Evolutionary conservation across 1,140 invertebrate genomes (phyloP).

Genomic region (Apis mellifera): Amel_HAv3.1 CM009935.2:12902501-12903000

Average conservation of each 20-base stretch:
- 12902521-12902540: conserved; percentile 36
- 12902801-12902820: too few species aligned
- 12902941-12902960: neutral
- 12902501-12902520: conserved; percentile 35
- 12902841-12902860: neutral
- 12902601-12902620: too few species aligned
- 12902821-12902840: too few species aligned
- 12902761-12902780: neutral
- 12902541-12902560: neutral
- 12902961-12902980: neutral
- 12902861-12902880: neutral
- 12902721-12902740: too few species aligned
- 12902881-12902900: neutral
- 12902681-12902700: too few species aligned
- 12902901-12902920: too few species aligned
- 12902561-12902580: neutral
- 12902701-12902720: too few species aligned
- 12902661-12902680: too few species aligned
- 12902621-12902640: too few species aligned
- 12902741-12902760: too few species aligned
- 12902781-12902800: too few species aligned
- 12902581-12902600: neutral
- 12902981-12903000: conserved; percentile 2
- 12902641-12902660: too few species aligned
- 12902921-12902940: neutral